A percentile compares a stretch with the other conserved stretches of the same genome.
Conservation (phyloP, 2,888 invertebrate genomes). For the Dryocosmus kuriphilus region DNA sequence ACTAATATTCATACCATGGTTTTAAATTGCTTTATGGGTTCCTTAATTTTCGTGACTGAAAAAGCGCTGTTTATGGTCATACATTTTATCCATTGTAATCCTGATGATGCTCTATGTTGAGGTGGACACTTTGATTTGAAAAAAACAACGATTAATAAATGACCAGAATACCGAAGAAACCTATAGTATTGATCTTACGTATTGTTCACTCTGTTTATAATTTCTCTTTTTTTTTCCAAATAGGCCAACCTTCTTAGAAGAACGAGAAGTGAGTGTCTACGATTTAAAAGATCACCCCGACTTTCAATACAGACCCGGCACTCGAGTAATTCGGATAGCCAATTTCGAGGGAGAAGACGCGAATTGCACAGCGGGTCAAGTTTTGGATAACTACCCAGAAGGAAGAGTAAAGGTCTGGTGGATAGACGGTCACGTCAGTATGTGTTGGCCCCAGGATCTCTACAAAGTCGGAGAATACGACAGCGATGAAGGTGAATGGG, state of each 20-base stretch:
- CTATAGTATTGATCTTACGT: neutral
- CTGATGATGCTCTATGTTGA: no score
- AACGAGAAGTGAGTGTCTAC: conserved; percentile 94
- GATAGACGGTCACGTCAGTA: conserved; percentile 91
- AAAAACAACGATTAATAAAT: no score
- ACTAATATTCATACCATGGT: no score
- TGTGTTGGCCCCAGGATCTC: conserved; percentile 95
- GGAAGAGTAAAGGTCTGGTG: conserved; percentile 94
- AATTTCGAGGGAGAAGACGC: conserved; percentile 87
- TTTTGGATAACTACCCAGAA: conserved; percentile 91
- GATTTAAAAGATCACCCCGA: conserved; percentile 97
- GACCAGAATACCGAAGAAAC: no score
- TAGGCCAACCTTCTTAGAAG: conserved; percentile 85
- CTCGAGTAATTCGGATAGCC: conserved; percentile 91
- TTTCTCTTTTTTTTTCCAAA: conserved; percentile 20
- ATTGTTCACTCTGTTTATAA: neutral
- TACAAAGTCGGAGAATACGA: conserved; percentile 90
- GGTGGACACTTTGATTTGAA: no score
- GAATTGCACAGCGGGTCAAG: conserved; percentile 91
- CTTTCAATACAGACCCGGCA: conserved; percentile 95
- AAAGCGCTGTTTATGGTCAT: no score
- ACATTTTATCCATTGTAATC: no score
- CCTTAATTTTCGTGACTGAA: no score
- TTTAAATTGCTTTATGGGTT: no score
- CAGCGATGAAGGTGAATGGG: conserved; percentile 88